Base-by-base conservation (phyloP, 2,888 invertebrate genomes). In the Erebia ligea region DNA sequence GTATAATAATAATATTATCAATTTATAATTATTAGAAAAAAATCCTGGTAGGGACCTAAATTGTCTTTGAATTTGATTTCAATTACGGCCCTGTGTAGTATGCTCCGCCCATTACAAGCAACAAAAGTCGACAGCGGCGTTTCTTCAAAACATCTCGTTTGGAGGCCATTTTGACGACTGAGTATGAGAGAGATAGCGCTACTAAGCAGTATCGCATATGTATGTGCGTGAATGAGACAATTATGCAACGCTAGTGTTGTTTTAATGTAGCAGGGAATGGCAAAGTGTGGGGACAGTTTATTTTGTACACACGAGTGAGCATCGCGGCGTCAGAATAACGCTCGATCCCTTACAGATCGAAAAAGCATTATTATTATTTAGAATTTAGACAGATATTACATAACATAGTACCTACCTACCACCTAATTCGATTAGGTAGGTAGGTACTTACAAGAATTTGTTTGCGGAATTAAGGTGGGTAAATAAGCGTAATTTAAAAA, bases 141-240 rank as follows among this genome's bases (percentile, higher is more conserved):
- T 92, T 91, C 92, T 92, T 93, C 93, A 92, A 92, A 93, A 93
- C 89, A 92, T 91, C 92, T 91, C 92, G 92, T 93, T 92, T 92
- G 92, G 93, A 92, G 89, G 92, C 93, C 93, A 93, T 93, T 93
- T 93, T 93, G 92, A 93, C 89, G 92, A 92, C 85, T 85, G 87
- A 76, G 93, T 78, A 86, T 74, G 86, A 93, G 77, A 79, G 89
- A 87, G 92, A 93, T 80, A 86, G 87, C 84, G 79, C 75, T 76
- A 83, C 76, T 76, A 76, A 73, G 72, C 76, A 75, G 81, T 74
- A 76, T 82, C 81, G 78, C 85, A 80, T 81, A 81, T 78, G 82
- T 78, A 80, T 84, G 87, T 86, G 92, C 88, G 91, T 86, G 91
- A 93, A 90, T 88, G 91, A 91, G 93, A 93, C 91, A 89, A 88